These are phyloP conservation scores for Timema cristinae DNA, from an alignment of 2,888 invertebrate genomes.

Conservation along the genomic window DNA sequence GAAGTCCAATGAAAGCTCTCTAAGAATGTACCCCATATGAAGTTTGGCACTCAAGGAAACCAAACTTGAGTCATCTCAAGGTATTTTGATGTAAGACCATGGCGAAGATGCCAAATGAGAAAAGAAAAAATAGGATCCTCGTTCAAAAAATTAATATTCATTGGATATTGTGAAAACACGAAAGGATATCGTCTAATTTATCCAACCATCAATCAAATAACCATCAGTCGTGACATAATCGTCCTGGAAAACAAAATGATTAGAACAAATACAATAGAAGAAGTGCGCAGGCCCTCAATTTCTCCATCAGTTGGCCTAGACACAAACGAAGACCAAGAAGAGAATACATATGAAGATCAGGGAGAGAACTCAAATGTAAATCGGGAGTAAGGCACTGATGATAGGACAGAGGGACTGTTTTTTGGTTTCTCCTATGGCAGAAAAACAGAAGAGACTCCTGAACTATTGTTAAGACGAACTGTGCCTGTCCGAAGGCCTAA, in stretches of 20 bases:
- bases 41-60: background rate
- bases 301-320: too few relatives aligned
- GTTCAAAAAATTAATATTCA: background rate
- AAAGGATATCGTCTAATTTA: background rate
- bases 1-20: too few relatives aligned
- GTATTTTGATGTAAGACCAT: background rate
- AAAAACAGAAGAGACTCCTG: too few relatives aligned
- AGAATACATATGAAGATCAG: background rate
- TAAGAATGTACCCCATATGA: too few relatives aligned
- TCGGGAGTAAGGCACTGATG: too few relatives aligned
- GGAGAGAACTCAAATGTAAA: background rate
- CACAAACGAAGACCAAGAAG: background rate
- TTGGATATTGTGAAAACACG: background rate
- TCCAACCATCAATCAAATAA: background rate
- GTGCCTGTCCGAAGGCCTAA: background rate
- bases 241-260: background rate
- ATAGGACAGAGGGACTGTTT: too few relatives aligned
- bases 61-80: background rate
- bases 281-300: background rate
- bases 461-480: background rate
- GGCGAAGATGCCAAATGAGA: background rate
- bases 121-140: background rate
- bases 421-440: too few relatives aligned
- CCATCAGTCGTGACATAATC: background rate
- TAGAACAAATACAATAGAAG: background rate